Evolutionary conservation across 2,797 vertebrate genomes (phyloP).

Genomic region (Picus viridis): DNA sequence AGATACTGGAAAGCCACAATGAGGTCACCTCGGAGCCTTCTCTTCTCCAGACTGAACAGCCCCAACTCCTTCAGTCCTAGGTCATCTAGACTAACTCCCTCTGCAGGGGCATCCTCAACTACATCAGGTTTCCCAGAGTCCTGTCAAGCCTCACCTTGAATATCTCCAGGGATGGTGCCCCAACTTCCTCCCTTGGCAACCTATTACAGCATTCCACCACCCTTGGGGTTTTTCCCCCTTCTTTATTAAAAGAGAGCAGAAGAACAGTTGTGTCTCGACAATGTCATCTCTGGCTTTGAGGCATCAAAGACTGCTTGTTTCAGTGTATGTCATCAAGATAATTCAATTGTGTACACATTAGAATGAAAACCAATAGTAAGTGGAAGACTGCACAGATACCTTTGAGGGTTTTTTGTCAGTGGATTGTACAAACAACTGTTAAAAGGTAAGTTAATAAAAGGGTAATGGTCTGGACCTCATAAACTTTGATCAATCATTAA

Average conservation of each 20-base stretch:
- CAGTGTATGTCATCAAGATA: not conserved
- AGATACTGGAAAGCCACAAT: no score
- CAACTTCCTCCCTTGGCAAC: no score
- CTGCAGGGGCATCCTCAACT: no score
- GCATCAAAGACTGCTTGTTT: not conserved
- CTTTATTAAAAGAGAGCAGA: not conserved
- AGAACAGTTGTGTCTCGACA: not conserved
- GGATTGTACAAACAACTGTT: not conserved
- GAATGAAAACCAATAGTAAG: not conserved
- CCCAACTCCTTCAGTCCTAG: no score
- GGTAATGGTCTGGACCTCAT: not conserved
- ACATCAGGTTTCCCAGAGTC: no score
- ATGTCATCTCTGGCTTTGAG: not conserved
- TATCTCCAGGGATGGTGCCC: no score
- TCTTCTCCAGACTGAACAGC: no score
- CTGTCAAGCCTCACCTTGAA: no score
- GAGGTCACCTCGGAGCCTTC: no score
- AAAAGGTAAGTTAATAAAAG: not conserved
- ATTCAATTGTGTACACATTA: not conserved
- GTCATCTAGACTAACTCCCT: no score
- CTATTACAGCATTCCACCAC: no score
- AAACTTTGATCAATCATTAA: not conserved
- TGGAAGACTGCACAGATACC: not conserved
- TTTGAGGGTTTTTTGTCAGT: not conserved
- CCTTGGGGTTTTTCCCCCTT: not conserved